A percentile compares a stretch with the other conserved stretches of the same genome.
Conservation (phyloP, 2,797 vertebrate genomes). For the Muscicapa striata region DNA sequence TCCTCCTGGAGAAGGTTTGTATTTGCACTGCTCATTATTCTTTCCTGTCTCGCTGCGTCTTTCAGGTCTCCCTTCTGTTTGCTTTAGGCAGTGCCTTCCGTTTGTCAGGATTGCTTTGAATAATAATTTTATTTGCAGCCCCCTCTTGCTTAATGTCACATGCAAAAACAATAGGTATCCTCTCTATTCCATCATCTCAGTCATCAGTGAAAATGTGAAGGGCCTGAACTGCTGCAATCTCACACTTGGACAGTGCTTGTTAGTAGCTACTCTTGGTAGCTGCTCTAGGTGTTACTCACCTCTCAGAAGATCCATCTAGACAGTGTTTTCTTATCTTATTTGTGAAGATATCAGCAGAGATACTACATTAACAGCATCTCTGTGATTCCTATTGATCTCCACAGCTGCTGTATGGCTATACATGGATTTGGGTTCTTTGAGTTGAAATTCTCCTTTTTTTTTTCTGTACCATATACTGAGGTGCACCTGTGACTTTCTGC, state of each 20-base stretch:
- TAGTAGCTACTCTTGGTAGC: background rate
- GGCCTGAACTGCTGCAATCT: background rate
- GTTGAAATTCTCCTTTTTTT: background rate
- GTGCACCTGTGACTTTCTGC: background rate
- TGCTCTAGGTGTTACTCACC: background rate
- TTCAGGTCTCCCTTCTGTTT: constrained; percentile 8
- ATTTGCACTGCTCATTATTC: constrained; percentile 1
- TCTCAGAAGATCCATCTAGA: background rate
- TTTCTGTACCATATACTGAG: background rate
- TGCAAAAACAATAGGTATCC: background rate
- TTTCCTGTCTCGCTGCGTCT: background rate
- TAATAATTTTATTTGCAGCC: background rate
- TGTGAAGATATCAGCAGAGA: background rate
- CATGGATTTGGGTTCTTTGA: background rate
- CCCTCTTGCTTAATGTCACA: background rate
- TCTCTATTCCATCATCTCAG: background rate
- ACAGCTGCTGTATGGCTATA: background rate
- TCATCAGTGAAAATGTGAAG: background rate
- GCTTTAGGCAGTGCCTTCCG: background rate
- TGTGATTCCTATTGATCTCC: background rate
- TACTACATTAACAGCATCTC: background rate
- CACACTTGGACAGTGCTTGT: background rate
- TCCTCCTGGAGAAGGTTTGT: background rate
- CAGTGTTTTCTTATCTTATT: background rate
- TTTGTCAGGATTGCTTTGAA: background rate